These are phyloP conservation scores for Lucifuga dentata DNA, from an alignment of 2,113 vertebrate species.

Conservation along the genomic window DNA sequence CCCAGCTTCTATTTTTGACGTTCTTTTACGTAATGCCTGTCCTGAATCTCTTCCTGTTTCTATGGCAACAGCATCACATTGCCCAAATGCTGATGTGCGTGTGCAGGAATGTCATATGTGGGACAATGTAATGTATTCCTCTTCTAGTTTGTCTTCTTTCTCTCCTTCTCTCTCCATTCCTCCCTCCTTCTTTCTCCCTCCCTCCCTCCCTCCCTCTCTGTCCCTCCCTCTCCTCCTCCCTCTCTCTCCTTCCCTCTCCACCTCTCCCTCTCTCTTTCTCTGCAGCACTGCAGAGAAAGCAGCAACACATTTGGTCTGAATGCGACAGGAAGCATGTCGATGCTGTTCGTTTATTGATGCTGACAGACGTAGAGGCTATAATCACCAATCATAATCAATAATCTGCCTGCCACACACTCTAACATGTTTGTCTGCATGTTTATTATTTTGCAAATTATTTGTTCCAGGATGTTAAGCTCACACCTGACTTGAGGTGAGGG, in stretches of 20 bases:
- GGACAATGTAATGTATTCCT: slow-evolving; percentile 31
- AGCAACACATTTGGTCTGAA: not conserved
- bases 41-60: slow-evolving; percentile 45
- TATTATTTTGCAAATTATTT: too few species aligned
- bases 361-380: too few species aligned
- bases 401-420: too few species aligned
- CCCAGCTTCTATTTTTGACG: slow-evolving; percentile 25
- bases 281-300: slow-evolving; percentile 50
- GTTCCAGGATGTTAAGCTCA: too few species aligned
- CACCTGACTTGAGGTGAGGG: too few species aligned
- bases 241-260: not conserved
- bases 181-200: not conserved
- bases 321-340: slow-evolving; percentile 5
- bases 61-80: slow-evolving; percentile 60
- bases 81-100: not conserved
- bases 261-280: slow-evolving; percentile 20
- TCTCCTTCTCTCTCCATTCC: not conserved
- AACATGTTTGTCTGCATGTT: too few species aligned
- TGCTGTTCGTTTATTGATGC: not conserved
- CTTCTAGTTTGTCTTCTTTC: not conserved
- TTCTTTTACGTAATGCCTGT: slow-evolving; percentile 28
- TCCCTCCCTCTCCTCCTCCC: not conserved
- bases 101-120: slow-evolving; percentile 53
- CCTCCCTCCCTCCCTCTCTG: not conserved
- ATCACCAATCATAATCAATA: too few species aligned